Base-by-base conservation (phyloP, 2,113 vertebrate genomes). In the Piliocolobus tephrosceles region DNA sequence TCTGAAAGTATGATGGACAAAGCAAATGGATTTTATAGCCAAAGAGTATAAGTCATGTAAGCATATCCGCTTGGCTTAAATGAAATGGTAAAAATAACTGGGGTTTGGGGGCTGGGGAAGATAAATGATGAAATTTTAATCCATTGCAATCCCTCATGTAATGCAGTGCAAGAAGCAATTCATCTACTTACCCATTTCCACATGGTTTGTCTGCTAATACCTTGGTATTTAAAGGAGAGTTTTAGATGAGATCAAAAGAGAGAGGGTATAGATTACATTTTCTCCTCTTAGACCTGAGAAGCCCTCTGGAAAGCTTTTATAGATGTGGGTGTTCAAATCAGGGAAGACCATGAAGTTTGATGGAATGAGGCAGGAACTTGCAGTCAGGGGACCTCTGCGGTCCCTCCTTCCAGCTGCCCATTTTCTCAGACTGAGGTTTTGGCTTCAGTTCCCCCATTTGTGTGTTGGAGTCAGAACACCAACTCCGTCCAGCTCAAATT, bases 71-170 rank as follows among this genome's bases (percentile, higher is more conserved):
- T 58, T 47, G 64, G 96, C 94, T 97, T 92, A 93, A n/a, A 85
- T 72, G 90, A 55, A 96, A 89, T 23, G 66, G 89, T 84, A 82
- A 97, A 94, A 97, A 96, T 92, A 92, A 97, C 72, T 40, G 52
- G 73, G 27, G 6, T 4, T 84, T n/a, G 55, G 66, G 47, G 87
- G 64, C 40, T 47, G 27, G 38, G 20, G 81, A 76, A 85, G 92
- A 83, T 92, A 95, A 90, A 89, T 58, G 94, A 97, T 94, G 95
- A 82, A 58, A 93, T 83, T 68, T 94, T 97, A 98, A 97, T 97
- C 97, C 96, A 5, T 57, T 93, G 58, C 88, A 92, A 97, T 96
- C 96, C 91, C 32, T 50, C n/a, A 6, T 85, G 83, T 95, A 96
- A 95, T 94, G 47, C 87, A 16, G 58, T 18, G 3, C 76, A 75